These are phyloP conservation scores for Pandion haliaetus DNA, from an alignment of 2,113 vertebrate species.

Conservation along the genomic window DNA sequence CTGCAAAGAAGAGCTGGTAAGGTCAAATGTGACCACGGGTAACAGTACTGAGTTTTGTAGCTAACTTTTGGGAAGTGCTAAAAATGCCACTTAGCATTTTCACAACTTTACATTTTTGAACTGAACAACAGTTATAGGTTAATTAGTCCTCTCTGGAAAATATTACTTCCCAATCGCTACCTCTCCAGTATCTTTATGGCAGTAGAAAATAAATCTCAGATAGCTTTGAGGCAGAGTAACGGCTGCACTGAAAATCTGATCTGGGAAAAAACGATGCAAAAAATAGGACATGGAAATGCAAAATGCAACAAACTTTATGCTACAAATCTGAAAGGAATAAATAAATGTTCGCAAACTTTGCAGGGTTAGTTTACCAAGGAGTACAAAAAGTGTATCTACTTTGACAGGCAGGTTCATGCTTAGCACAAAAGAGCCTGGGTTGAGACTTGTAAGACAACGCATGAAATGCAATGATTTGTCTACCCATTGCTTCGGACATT, in stretches of 20 bases:
- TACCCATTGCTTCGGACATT: not conserved
- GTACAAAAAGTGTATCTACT: not conserved
- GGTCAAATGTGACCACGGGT: not conserved
- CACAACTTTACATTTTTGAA: not conserved
- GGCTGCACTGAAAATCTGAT: not conserved
- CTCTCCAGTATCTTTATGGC: not conserved
- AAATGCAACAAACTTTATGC: not conserved
- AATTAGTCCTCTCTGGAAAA: not conserved
- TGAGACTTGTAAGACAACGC: rapidly evolving
- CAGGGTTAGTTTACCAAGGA: not conserved
- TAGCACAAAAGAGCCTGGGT: not conserved
- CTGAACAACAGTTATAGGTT: not conserved
- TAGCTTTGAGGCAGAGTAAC: not conserved
- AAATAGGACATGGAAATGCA: not conserved
- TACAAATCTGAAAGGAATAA: not conserved
- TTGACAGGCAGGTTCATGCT: not conserved
- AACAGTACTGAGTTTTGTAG: not conserved
- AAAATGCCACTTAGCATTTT: not conserved
- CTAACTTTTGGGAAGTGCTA: not conserved
- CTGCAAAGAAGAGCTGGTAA: not conserved
- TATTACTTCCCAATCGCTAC: not conserved
- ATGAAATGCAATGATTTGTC: not conserved
- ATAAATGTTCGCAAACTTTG: not conserved
- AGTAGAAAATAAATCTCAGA: not conserved
- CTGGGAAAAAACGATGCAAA: not conserved